Evolutionary conservation across 2,888 invertebrate genomes (phyloP), one percentile per base, ranked within the genome.

Genomic region (Entomobrya proxima): DNA sequence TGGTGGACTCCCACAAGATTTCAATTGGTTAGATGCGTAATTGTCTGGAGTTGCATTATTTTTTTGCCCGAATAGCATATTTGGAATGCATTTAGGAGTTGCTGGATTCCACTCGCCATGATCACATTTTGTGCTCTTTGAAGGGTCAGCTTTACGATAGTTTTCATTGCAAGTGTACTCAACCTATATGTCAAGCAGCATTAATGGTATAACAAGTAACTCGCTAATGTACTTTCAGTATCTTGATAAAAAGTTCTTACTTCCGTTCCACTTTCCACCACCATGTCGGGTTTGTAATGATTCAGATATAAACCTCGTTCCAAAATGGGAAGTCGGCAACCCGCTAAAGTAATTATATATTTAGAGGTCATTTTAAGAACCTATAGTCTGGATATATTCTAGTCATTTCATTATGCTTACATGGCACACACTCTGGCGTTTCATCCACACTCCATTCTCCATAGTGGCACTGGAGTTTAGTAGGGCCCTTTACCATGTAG

Each of bases 61-160:
- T 64, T 74, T 24, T 50, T 74, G 72, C 24, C 27, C 61, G 37
- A 15, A 76, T n/a, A 81, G 6, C 30, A n/a, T 21, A 44, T 52
- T 55, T 7, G 89, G 86, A 21, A 89, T 75, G 69, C 97, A 97
- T 0, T 94, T 93, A 0, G 96, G 96, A 90, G 95, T 95, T 6
- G 93, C 93, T 0, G 96, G 96, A 78, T 95, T 95, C 96, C 96
- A 97, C 40, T 95, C 94, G 0, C 96, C 96, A 50, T 95, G 95
- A 74, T 95, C 93, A 91, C 97, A 97, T 79, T 94, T 81, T 30
- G 76, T 80, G n/a, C 86, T 84, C 24, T 88, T 88, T 18, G 85
- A 79, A 7, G 80, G n/a, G 58, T 78, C 77, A 35, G 88, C 84
- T 58, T 90, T 89, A 40, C 86, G 86, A 52, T 79, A 88, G 72